Conservation (phyloP, 1,140 invertebrate genomes). For the Hormaphis cornu region DNA sequence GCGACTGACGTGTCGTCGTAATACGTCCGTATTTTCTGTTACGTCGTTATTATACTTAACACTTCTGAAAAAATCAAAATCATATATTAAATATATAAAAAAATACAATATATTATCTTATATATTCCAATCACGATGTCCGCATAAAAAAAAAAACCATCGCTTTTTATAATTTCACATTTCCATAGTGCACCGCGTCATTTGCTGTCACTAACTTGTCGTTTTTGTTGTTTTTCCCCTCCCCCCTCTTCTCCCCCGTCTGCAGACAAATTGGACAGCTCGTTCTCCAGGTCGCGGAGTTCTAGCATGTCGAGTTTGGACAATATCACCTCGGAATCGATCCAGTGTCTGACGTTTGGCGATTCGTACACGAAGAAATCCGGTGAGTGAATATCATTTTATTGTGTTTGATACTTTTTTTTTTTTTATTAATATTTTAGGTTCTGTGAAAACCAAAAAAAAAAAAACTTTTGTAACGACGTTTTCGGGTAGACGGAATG, state of each 20-base stretch:
- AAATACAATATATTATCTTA: too few species aligned
- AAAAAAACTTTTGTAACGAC: too few species aligned
- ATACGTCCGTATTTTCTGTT: not conserved
- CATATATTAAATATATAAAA: too few species aligned
- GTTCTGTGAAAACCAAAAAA: too few species aligned
- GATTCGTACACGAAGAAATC: slow-evolving; percentile 91
- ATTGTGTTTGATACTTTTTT: not conserved
- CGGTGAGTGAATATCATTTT: too few species aligned
- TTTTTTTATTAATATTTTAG: slow-evolving; percentile 11
- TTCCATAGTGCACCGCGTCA: not conserved
- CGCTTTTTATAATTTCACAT: slow-evolving; percentile 22
- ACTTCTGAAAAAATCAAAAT: not conserved
- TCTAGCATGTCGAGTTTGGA: slow-evolving; percentile 95
- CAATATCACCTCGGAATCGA: slow-evolving; percentile 89
- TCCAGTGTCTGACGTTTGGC: slow-evolving; percentile 90
- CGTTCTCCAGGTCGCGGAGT: slow-evolving; percentile 88
- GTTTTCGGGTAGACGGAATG: too few species aligned
- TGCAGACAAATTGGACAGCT: slow-evolving; percentile 94
- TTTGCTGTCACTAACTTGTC: not conserved
- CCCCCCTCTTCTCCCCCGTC: slow-evolving; percentile 51
- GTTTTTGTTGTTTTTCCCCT: slow-evolving; percentile 21
- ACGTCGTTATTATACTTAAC: not conserved
- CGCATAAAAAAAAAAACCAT: slow-evolving; percentile 9
- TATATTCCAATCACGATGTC: too few species aligned
- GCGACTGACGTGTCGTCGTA: not conserved